Evolutionary conservation across 2,797 vertebrate species (phyloP), one percentile per base, ranked within the genome.

Genomic region (Vireo griseus): DNA sequence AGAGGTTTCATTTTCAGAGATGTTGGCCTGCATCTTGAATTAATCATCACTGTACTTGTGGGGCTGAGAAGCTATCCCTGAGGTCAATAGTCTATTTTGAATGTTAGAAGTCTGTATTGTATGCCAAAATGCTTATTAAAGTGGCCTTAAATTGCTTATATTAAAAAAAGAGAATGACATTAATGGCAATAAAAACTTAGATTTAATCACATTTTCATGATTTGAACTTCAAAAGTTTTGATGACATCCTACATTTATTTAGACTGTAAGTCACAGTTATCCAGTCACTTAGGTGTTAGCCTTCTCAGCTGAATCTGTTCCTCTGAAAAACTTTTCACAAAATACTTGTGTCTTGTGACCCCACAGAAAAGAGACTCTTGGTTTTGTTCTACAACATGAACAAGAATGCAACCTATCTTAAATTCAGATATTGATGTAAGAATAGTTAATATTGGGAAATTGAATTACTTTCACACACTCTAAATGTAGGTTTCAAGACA

Each of bases 191-290:
- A 88, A 97, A 89, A 91, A 12, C 42, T 95, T 84, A 50, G 35
- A 57, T 69, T 86, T 91, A 93, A 93, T 94, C 68, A 73, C 68
- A 52, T 88, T 96, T 92, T 85, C 24, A 51, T 95, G 24, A 94
- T 55, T 86, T 82, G 42, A 85, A 63, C 66, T 90, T 84, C 21
- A 61, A 61, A 88, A 75, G 31, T 65, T 92, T 91, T 94, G 78
- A 86, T 97, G 94, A 45, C 52, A 65, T 96, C 52, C 52, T 67
- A 28, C 5, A 5, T 94, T 97, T 95, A 67, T 93, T 96, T 93
- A 90, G 71, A 72, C 52, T 91, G 86, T 67, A 95, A 88, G 54
- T 87, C 65, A 94, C 85, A 94, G 88, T 91, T 94, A 69, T 93
- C 95, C 71, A 93, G 59, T 47, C 55, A 78, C 55, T 83, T 81